Conservation (phyloP, 2,888 invertebrate genomes). For the Eulithis prunata region DNA sequence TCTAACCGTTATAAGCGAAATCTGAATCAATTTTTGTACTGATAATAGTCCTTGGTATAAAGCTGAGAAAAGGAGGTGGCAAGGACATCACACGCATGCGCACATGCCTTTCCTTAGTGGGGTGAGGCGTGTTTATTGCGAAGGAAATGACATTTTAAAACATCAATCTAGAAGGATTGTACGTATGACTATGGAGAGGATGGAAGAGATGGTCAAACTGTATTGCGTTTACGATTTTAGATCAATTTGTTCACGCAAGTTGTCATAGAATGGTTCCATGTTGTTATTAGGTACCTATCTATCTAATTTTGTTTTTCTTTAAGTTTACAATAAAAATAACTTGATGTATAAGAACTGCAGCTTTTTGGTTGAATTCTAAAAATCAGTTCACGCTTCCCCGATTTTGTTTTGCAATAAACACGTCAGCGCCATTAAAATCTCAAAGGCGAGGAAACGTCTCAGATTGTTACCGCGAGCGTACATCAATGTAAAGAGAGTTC, state of each 20-base stretch:
- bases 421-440: slow-evolving; percentile 6
- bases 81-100: slow-evolving; percentile 36
- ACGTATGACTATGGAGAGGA: too few species aligned
- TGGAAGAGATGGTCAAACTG: too few species aligned
- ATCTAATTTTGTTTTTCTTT: too few species aligned
- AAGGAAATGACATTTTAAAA: slow-evolving; percentile 26
- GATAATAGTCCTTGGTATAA: slow-evolving; percentile 19
- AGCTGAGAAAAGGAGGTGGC: slow-evolving; percentile 17
- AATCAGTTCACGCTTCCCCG: neutral
- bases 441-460: slow-evolving; percentile 20
- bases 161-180: neutral
- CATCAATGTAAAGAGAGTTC: slow-evolving; percentile 24
- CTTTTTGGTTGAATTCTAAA: neutral
- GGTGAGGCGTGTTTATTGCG: slow-evolving; percentile 19
- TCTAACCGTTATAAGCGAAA: neutral
- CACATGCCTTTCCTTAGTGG: slow-evolving; percentile 3
- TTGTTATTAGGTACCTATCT: too few species aligned
- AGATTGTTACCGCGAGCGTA: slow-evolving; percentile 26
- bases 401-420: neutral
- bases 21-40: slow-evolving; percentile 16
- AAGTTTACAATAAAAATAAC: too few species aligned
- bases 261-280: too few species aligned
- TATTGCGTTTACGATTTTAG: too few species aligned
- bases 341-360: too few species aligned
- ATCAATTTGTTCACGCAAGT: too few species aligned